A percentile compares a stretch with the other conserved stretches of the same genome.
Evolutionary conservation across 2,113 vertebrate genomes (phyloP).

Genomic region (Perognathus longimembris): DNA sequence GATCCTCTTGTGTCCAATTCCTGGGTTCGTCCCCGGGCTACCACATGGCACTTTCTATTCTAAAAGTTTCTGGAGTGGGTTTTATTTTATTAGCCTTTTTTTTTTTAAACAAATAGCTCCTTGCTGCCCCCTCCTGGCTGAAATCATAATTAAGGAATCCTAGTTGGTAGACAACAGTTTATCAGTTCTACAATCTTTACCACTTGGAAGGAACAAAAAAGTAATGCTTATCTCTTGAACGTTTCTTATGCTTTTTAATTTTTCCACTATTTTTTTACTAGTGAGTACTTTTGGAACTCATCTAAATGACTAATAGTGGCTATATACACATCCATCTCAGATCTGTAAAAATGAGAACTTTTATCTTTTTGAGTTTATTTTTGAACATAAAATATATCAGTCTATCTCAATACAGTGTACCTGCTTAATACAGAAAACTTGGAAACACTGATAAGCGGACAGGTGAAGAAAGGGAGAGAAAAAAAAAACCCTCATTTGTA

Average conservation of each 20-base stretch:
- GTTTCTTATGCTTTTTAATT: not conserved
- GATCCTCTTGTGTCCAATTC: too few species aligned
- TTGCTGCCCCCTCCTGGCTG: slow-evolving; percentile 79
- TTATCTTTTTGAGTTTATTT: not conserved
- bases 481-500: not conserved
- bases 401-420: not conserved
- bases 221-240: not conserved
- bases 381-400: slow-evolving; percentile 13
- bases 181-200: not conserved
- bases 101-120: slow-evolving; percentile 55
- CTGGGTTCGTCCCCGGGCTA: too few species aligned
- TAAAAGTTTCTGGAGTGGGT: not conserved
- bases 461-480: not conserved
- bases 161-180: not conserved
- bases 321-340: not conserved
- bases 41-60: not conserved
- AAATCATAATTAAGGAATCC: not conserved
- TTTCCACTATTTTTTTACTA: not conserved
- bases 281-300: not conserved
- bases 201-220: not conserved
- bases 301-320: not conserved
- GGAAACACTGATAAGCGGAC: not conserved
- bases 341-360: not conserved
- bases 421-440: not conserved
- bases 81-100: not conserved